Evolutionary conservation across 1,140 invertebrate genomes (phyloP), one percentile per base, ranked within the genome.

Genomic region (Macrosteles quadrilineatus): DNA sequence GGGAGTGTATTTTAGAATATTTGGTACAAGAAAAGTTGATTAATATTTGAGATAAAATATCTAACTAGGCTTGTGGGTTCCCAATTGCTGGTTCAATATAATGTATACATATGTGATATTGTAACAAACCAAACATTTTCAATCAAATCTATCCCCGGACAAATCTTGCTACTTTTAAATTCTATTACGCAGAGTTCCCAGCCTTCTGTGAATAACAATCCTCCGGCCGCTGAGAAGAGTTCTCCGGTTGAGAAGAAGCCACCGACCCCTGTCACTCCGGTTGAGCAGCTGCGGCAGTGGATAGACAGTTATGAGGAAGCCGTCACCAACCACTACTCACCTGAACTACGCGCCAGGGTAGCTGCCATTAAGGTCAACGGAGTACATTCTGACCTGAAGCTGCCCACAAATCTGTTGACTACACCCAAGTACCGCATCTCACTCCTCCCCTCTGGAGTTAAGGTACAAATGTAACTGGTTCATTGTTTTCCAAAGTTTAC

Each of bases 311-410:
- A 96, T 79, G 94, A 96, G 79, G 89, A 93, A 73, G 93, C 94
- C 0, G 88, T 93, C 43, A 95, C 93, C 11, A 97, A 97, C 83
- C 94, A 97, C 78, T 97, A 97, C 78, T 96, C 94, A 73, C 93
- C 92, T 0, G 95, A 97, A 78, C 81, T 98, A 23, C 83, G 94
- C 71, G 93, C 94, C 4, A 87, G 94, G 55, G 90, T 95, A 73
- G 87, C 86, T 1, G 63, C 32, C 72, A 90, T 87, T 30, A 85
- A 85, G 73, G 80, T 84, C 1, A 86, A 85, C 70, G 82, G 85
- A 0, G 78, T 82, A 14, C 81, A 85, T 63, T 66, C 66, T 65
- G 63, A 70, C 30, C 32, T 72, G 47, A 40, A 70, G 19, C 29
- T 86, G 83, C 83, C 67, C 82, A 83, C 71, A 78, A 84, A 70